Percentiles rank a stretch among this genome's conserved stretches.
Evolutionary conservation across 2,797 vertebrate genomes (phyloP).

Genomic region (Trachops cirrhosus): DNA sequence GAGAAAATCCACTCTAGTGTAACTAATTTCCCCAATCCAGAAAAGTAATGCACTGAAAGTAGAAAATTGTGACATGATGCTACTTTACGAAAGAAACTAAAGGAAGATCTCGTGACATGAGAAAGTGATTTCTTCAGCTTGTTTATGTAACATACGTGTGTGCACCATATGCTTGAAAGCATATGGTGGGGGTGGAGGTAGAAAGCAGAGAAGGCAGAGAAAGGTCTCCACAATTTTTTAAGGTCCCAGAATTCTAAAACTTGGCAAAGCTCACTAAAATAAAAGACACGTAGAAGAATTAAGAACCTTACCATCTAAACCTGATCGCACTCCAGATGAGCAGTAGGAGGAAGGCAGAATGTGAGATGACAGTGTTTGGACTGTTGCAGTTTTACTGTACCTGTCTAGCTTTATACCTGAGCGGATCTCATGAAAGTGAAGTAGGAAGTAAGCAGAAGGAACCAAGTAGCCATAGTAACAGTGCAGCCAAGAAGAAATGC

Average conservation of each 20-base stretch:
- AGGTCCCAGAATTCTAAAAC: slow-evolving; percentile 34
- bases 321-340: slow-evolving; percentile 4
- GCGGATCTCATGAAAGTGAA: slow-evolving; percentile 15
- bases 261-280: slow-evolving; percentile 1
- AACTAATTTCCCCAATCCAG: slow-evolving; percentile 14
- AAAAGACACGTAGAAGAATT: background rate
- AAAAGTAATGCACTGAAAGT: background rate
- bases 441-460: slow-evolving; percentile 3
- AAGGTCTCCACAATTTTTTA: background rate
- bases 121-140: background rate
- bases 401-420: background rate
- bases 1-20: background rate
- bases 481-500: background rate
- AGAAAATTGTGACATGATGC: background rate
- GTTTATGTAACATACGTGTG: background rate
- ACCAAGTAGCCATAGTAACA: slow-evolving; percentile 44
- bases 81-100: slow-evolving; percentile 13
- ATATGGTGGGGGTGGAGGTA: background rate
- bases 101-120: slow-evolving; percentile 13
- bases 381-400: background rate
- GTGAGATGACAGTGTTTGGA: background rate
- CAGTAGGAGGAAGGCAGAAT: background rate
- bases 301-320: background rate
- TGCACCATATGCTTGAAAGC: background rate
- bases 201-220: background rate